Base-by-base conservation (phyloP, 2,113 vertebrate genomes). In the Actinemys pallida region DNA sequence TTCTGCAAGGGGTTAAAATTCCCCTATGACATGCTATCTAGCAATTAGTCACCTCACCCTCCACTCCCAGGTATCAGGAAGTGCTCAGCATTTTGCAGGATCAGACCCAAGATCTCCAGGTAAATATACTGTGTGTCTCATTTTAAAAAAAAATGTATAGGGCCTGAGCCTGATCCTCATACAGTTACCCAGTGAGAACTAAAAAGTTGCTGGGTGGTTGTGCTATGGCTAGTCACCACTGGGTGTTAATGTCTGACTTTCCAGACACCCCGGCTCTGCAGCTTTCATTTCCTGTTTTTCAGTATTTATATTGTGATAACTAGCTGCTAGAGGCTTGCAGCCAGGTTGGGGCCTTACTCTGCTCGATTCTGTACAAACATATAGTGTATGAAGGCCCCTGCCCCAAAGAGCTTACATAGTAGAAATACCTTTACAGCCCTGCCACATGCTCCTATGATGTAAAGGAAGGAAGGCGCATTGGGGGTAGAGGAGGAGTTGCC, bases 161-260 rank as follows among this genome's bases (percentile, higher is more conserved):
- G 78, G 54, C 8, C 14, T 62, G 45, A 20, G 45, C 25, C 56
- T 56, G 69, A 81, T 92, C 59, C 75, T 83, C 13, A 8, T 87
- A 84, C 47, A 10, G 45, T 80, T 62, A 8, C 83, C 14, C 35
- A 81, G 72, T 35, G 45, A 59, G 93, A 83, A 22, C 0, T 0
- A 31, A 69, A 88, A 92, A 14, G 65, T 84, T 85, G 85, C 78
- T 76, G 86, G 78, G 52, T 6, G 79, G 10, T 88, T 93, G 76
- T 52, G 11, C 11, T 80, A 4, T 50, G 25, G 3, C 78, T 89
- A 27, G 45, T 78, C 82, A 69, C 82, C 54, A 84, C 82, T 90
- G 82, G 35, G 72, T 90, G 82, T 90, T 84, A 84, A 90, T 14
- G 31, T 31, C 14, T 65, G 62, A 31, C 16, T 84, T 42, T 57